Conservation (phyloP, 2,888 invertebrate genomes). For the Oeneis ivallda region DNA sequence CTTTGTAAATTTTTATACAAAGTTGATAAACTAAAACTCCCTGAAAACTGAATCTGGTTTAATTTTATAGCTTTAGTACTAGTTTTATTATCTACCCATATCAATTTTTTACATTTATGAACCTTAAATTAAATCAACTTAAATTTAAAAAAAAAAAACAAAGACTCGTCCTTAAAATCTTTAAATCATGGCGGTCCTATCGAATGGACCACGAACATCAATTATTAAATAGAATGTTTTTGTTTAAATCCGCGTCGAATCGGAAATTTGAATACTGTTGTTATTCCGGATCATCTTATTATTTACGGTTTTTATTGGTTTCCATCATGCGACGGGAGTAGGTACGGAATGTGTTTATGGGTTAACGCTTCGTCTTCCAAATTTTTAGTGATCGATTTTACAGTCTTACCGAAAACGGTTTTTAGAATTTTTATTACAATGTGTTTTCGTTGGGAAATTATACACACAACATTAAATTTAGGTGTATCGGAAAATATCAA, state of each 20-base stretch:
- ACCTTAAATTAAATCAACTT: too few relatives aligned
- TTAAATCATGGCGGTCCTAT: background rate
- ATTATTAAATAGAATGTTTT: conserved; percentile 79
- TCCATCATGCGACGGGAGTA: conserved; percentile 71
- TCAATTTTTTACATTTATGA: too few relatives aligned
- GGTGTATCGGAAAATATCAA: conserved; percentile 9
- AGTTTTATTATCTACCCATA: too few relatives aligned
- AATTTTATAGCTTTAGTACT: too few relatives aligned
- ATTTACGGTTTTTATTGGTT: conserved; percentile 70
- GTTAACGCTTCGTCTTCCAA: conserved; percentile 64
- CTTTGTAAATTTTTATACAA: too few relatives aligned
- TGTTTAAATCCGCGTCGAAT: conserved; percentile 79
- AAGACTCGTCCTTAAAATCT: background rate
- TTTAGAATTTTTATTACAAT: conserved; percentile 21
- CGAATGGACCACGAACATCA: conserved; percentile 58
- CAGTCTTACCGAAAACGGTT: conserved; percentile 42
- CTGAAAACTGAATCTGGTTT: too few relatives aligned
- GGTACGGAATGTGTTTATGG: conserved; percentile 69
- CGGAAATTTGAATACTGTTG: conserved; percentile 77
- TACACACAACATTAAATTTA: conserved; percentile 23
- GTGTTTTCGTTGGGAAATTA: conserved; percentile 23
- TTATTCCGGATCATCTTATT: conserved; percentile 68
- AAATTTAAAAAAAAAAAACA: background rate
- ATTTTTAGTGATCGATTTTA: conserved; percentile 60
- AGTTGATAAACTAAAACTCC: too few relatives aligned